These are phyloP conservation scores for Graphium colonna DNA, from an alignment of 2,888 invertebrate genomes.

Conservation along the genomic window DNA sequence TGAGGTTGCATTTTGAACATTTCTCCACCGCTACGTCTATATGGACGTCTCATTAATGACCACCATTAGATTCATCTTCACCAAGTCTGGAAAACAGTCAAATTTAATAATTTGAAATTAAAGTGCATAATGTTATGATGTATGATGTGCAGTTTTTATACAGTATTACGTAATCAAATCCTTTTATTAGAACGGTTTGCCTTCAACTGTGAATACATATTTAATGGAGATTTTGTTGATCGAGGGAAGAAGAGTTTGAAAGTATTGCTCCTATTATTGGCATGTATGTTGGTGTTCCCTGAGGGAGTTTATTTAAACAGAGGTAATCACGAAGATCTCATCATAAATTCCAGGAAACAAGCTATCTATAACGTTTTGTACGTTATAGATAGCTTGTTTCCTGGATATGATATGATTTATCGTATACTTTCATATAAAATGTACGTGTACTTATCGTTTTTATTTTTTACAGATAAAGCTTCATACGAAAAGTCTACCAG, in stretches of 20 bases:
- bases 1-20: too few species aligned
- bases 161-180: constrained; percentile 25
- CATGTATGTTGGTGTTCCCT: too few species aligned
- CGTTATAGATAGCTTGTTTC: too few species aligned
- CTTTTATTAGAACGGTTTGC: constrained; percentile 90
- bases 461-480: constrained; percentile 90
- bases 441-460: background rate
- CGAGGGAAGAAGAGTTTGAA: constrained; percentile 94
- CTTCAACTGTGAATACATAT: constrained; percentile 94
- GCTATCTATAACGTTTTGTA: background rate
- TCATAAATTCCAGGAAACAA: constrained; percentile 93
- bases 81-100: background rate
- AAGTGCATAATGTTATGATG: too few species aligned
- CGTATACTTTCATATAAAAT: background rate
- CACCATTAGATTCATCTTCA: too few species aligned
- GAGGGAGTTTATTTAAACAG: constrained; percentile 93
- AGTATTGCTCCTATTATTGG: constrained; percentile 89
- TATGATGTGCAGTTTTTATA: too few species aligned
- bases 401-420: background rate
- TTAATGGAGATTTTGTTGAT: constrained; percentile 98
- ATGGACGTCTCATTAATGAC: too few species aligned
- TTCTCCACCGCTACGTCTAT: too few species aligned
- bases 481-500: constrained; percentile 92
- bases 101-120: background rate
- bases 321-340: constrained; percentile 97